Conservation (phyloP, 2,888 invertebrate genomes). For the Dasypogon diadema region DNA sequence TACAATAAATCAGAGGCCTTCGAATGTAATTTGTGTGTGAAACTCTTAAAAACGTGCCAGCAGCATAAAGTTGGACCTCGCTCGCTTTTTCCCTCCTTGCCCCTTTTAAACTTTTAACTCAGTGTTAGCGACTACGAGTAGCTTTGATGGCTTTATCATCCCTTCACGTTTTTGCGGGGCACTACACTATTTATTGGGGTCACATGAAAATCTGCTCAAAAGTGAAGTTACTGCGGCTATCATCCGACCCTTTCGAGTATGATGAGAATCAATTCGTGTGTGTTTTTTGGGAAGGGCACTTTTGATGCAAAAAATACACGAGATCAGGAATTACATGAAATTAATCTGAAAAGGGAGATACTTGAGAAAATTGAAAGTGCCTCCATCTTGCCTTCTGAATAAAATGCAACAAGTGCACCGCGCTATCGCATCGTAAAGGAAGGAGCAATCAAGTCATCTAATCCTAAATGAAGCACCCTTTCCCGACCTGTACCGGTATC, state of each 20-base stretch:
- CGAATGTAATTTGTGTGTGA: constrained; percentile 19
- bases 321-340: too few relatives aligned
- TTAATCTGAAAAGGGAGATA: too few relatives aligned
- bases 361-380: too few relatives aligned
- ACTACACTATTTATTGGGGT: background rate
- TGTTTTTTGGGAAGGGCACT: too few relatives aligned
- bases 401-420: too few relatives aligned
- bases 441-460: too few relatives aligned
- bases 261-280: too few relatives aligned
- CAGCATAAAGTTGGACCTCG: background rate
- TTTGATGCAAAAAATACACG: too few relatives aligned
- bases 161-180: background rate
- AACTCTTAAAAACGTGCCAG: constrained; percentile 16
- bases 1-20: constrained; percentile 8
- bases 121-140: constrained; percentile 6
- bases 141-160: constrained; percentile 16
- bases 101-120: constrained; percentile 10
- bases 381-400: too few relatives aligned
- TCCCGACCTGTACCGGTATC: background rate
- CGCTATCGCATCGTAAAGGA: too few relatives aligned
- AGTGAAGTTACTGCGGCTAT: background rate
- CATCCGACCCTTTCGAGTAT: too few relatives aligned
- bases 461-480: background rate
- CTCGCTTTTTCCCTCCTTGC: background rate
- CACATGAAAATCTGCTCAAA: background rate